phyloP scores from a whole-genome alignment of 2,888 invertebrate species.

The Amiota communis region DNA sequence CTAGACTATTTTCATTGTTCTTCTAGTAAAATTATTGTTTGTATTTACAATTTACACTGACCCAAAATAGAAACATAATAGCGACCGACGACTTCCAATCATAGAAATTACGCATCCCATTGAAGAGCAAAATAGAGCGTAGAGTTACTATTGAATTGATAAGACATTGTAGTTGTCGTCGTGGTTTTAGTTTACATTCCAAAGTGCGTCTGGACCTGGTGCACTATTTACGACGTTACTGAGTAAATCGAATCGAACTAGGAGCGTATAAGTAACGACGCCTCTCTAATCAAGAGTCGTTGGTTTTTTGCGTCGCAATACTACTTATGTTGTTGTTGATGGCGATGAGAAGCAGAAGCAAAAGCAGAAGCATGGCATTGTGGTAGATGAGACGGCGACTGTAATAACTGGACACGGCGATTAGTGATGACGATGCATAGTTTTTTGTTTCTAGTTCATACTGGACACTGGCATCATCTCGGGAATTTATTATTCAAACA shows the following conservation, averaged over 20 bases:
- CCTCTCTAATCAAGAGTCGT: slow-evolving; percentile 54
- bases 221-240: slow-evolving; percentile 12
- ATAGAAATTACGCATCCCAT: slow-evolving; percentile 63
- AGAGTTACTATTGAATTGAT: slow-evolving; percentile 46
- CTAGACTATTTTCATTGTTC: background rate
- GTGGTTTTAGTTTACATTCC: slow-evolving; percentile 59
- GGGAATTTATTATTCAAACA: background rate
- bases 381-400: too few species aligned
- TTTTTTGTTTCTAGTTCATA: background rate
- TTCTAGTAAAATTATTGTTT: background rate
- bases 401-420: too few species aligned
- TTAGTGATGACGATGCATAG: background rate
- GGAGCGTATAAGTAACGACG: slow-evolving; percentile 29
- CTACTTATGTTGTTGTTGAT: background rate
- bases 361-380: too few species aligned
- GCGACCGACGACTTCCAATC: slow-evolving; percentile 20
- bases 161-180: slow-evolving; percentile 33
- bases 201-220: slow-evolving; percentile 49
- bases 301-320: slow-evolving; percentile 60
- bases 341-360: too few species aligned
- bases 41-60: slow-evolving; percentile 36
- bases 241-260: slow-evolving; percentile 5
- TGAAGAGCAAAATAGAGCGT: slow-evolving; percentile 41
- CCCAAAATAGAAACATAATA: slow-evolving; percentile 43
- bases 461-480: background rate